Percentiles rank a stretch among this genome's conserved stretches.
phyloP scores from a whole-genome alignment of 1,140 invertebrate species.

The Hesperophylax magnus region DNA sequence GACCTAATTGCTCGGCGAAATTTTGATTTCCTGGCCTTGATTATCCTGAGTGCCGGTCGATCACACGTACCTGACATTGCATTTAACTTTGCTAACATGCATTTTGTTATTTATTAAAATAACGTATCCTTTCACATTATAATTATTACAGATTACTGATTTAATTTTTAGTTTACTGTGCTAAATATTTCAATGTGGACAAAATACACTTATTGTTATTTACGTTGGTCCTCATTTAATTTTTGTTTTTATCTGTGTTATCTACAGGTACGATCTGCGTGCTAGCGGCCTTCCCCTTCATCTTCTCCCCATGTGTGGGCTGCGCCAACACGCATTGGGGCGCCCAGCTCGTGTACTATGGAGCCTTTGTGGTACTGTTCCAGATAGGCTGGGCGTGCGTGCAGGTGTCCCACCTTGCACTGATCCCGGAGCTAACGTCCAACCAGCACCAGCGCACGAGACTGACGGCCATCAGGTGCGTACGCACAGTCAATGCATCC shows the following conservation, averaged over 20 bases:
- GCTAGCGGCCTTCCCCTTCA: slow-evolving; percentile 88
- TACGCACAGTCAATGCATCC: neutral
- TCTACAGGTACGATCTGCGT: slow-evolving; percentile 83
- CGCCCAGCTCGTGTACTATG: slow-evolving; percentile 90
- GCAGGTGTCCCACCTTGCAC: slow-evolving; percentile 94
- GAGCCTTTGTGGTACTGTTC: slow-evolving; percentile 92
- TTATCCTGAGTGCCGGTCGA: no score
- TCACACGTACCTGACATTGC: no score
- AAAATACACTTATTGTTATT: no score
- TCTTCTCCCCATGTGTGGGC: slow-evolving; percentile 86
- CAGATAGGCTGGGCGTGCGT: slow-evolving; percentile 97
- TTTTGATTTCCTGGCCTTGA: no score
- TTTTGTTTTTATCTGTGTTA: neutral
- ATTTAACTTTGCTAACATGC: no score
- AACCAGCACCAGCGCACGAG: slow-evolving; percentile 86
- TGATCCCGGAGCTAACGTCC: slow-evolving; percentile 82
- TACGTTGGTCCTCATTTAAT: no score
- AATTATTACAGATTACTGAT: no score
- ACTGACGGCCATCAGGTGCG: slow-evolving; percentile 88
- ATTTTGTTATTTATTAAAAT: no score
- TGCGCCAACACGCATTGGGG: slow-evolving; percentile 78
- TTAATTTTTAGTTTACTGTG: no score
- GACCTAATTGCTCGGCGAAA: no score
- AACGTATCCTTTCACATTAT: no score
- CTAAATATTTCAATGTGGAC: no score